These are phyloP conservation scores for Thalassarche chlororhynchos DNA, from an alignment of 2,113 vertebrate species.

Conservation along the genomic window DNA sequence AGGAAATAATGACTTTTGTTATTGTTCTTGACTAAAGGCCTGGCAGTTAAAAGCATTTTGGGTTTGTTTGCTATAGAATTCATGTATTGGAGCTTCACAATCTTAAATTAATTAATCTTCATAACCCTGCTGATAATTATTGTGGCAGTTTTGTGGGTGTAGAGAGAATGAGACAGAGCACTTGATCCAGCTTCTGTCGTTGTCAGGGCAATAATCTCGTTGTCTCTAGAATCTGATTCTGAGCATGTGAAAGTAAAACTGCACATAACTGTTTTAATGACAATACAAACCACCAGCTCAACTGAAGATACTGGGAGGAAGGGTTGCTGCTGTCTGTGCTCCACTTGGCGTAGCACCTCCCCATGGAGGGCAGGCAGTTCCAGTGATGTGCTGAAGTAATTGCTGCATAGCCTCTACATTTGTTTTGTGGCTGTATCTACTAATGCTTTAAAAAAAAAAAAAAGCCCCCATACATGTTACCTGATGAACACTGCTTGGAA, in stretches of 20 bases:
- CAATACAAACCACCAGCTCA: background rate
- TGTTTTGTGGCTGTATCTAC: background rate
- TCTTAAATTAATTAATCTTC: background rate
- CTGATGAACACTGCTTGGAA: background rate
- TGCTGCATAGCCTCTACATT: background rate
- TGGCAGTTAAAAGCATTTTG: background rate
- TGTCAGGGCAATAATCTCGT: background rate
- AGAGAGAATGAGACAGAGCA: background rate
- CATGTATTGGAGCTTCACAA: background rate
- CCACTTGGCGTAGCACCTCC: rapidly evolving
- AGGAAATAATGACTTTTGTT: background rate
- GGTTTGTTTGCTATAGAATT: background rate
- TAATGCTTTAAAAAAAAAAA: background rate
- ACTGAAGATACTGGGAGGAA: background rate
- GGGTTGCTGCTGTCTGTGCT: background rate
- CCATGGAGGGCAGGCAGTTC: background rate
- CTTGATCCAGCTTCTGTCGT: background rate
- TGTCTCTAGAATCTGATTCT: background rate
- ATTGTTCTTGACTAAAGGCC: background rate
- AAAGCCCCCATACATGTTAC: rapidly evolving
- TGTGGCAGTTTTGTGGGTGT: background rate
- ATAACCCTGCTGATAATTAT: background rate
- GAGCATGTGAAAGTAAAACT: background rate
- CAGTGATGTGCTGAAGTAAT: background rate
- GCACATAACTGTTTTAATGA: background rate